Evolutionary conservation across 2,113 vertebrate species (phyloP).

Genomic region (Lasiurus cinereus): DNA sequence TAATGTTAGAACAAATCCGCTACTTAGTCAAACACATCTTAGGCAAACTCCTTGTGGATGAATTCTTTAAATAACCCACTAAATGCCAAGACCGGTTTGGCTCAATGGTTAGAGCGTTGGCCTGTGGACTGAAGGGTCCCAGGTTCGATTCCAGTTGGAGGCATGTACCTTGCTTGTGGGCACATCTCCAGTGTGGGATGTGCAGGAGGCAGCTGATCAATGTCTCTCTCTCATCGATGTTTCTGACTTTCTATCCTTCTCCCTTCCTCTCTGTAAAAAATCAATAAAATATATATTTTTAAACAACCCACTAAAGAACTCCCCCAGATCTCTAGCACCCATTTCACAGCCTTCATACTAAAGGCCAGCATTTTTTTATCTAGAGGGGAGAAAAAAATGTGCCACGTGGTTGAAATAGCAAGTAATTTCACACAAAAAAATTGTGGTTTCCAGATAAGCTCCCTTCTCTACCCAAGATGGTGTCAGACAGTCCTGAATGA

Average conservation of each 20-base stretch:
- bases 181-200: no score
- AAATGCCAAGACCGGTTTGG: neutral
- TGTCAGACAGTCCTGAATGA: neutral
- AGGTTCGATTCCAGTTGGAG: no score
- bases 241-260: no score
- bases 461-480: neutral
- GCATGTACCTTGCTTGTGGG: no score
- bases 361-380: neutral
- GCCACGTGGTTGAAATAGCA: neutral
- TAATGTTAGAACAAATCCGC: neutral
- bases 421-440: neutral
- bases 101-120: no score
- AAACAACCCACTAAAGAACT: neutral
- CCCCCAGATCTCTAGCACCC: neutral
- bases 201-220: no score
- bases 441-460: rapidly evolving
- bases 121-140: no score
- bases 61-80: neutral
- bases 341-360: neutral
- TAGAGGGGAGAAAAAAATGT: neutral
- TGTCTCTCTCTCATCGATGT: no score
- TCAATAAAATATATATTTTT: no score
- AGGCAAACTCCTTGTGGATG: neutral
- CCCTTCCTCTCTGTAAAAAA: no score
- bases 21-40: neutral